Evolutionary conservation across 2,113 vertebrate species (phyloP), one percentile per base, ranked within the genome.

Genomic region (Urocolius indicus): DNA sequence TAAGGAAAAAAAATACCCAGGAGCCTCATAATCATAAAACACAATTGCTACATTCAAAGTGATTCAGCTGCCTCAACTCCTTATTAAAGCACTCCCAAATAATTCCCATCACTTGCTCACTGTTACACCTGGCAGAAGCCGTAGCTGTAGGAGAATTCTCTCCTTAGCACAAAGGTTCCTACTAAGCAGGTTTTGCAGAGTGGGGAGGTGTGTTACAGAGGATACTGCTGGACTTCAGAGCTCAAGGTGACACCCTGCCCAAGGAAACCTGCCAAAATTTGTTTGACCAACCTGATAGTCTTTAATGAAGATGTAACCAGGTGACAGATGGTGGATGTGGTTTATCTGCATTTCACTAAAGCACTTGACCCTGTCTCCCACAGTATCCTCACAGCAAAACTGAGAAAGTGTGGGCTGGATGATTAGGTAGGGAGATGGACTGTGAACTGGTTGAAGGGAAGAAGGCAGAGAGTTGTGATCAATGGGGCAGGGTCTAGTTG

Each of bases 121-220:
- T 55, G 41, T 30, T 8, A 34, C 46, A 23, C 0, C 20, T 0
- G 2, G 43, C 52, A 43, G 26, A 49, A 93, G 46, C 24, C 4
- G 0, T 7, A 29, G 4, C 3, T 11, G 18, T 1, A 30, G 2
- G 4, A 45, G n/a, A 83, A 26, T 3, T 5, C 34, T 63, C 9
- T 43, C 51, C 57, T n/a, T 21, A 41, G 59, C 17, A 20, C 14
- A 13, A 16, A 41, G 23, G 29, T 2, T 88, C 54, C 45, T 30
- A 1, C 12, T 2, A 10, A 9, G 10, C 41, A 54, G 48, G 27
- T 61, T 61, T 6, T 52, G 54, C 34, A 46, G 22, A 0, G 0
- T 1, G 24, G 14, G 34, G 51, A 76, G 32, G 22, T 4, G 23
- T 24, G 13, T 6, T 49, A 45, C 26, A 36, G 32, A 48, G 48